Base-by-base conservation (phyloP, 2,888 invertebrate genomes). In the Dilophus febrilis region DNA sequence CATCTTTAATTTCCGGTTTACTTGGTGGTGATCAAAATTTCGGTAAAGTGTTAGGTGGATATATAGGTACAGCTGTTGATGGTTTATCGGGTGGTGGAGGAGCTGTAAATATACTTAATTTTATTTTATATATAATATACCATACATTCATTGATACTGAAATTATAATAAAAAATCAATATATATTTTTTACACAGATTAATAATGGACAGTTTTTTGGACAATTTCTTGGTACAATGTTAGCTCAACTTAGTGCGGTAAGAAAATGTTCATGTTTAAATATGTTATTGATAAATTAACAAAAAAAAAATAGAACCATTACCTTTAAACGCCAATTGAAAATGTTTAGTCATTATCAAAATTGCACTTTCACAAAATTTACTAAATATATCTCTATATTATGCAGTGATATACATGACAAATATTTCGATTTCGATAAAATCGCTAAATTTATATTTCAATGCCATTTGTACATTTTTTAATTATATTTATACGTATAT, bases 81-180 rank as follows among this genome's bases (percentile, higher is more conserved):
- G 63, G 61, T 0, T 49, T 62, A 2, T 59, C 62, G 1, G 63
- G 61, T 0, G 62, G 62, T 2, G 62, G 62, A 8, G 63, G 62
- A 43, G 62, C 62, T 38, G 62, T 62, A 51, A 45, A 50, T 47
- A n/a, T n/a, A 33, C 8, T 22, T 22, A 8, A 6, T 22, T 22
- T 22, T 22, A 14, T 16, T 31, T 32, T 37, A 37, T 40, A n/a
- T n/a, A n/a, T n/a, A n/a, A n/a, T n/a, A n/a, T n/a, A n/a, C n/a
- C n/a, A n/a, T n/a, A n/a, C n/a, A n/a, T n/a, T n/a, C n/a, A n/a
- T n/a, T n/a, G n/a, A n/a, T n/a, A n/a, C n/a, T n/a, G n/a, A n/a
- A n/a, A 18, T 18, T 33, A 28, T 27, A 31, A 17, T 19, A 39
- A 38, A 5, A 35, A 27, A 26, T 16, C n/a, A 17, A 35, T 36